A percentile compares a stretch with the other conserved stretches of the same genome.
Conservation (phyloP, 2,888 invertebrate species). For the Toxonevra muliebris region DNA sequence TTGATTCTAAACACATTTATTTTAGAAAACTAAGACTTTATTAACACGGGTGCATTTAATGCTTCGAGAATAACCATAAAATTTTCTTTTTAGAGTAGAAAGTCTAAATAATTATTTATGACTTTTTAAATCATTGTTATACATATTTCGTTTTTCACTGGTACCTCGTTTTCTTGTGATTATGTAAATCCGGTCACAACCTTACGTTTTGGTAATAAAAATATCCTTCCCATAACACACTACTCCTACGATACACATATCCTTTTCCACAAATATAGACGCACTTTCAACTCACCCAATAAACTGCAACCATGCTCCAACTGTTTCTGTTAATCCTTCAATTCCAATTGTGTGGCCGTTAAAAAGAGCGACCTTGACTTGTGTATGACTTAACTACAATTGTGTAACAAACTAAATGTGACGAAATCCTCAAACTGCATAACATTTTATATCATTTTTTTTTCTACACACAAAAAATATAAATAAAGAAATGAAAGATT, state of each 20-base stretch:
- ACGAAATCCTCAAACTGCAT: constrained; percentile 19
- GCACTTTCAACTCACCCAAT: constrained; percentile 44
- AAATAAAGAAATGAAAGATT: neutral
- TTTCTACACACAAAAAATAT: constrained; percentile 8
- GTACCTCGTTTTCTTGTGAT: no score
- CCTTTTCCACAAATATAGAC: no score
- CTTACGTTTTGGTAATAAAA: no score
- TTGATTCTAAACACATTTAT: no score
- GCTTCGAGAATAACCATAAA: no score
- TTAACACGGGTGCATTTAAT: no score
- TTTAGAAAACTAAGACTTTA: no score
- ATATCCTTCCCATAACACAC: no score
- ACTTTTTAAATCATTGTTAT: neutral
- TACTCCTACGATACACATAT: no score
- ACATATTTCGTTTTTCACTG: neutral
- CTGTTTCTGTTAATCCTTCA: constrained; percentile 12
- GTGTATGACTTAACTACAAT: constrained; percentile 5
- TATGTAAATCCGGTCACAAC: no score
- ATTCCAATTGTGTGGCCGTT: no score
- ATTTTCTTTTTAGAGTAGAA: no score
- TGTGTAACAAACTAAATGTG: constrained; percentile 36
- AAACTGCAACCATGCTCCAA: constrained; percentile 43
- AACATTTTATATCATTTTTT: constrained; percentile 37
- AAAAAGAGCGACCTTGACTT: constrained; percentile 18
- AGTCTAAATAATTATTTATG: neutral